A percentile compares a stretch with the other conserved stretches of the same genome.
phyloP scores from a whole-genome alignment of 1,140 invertebrate genomes.

The Sesamia nonagrioides region DNA sequence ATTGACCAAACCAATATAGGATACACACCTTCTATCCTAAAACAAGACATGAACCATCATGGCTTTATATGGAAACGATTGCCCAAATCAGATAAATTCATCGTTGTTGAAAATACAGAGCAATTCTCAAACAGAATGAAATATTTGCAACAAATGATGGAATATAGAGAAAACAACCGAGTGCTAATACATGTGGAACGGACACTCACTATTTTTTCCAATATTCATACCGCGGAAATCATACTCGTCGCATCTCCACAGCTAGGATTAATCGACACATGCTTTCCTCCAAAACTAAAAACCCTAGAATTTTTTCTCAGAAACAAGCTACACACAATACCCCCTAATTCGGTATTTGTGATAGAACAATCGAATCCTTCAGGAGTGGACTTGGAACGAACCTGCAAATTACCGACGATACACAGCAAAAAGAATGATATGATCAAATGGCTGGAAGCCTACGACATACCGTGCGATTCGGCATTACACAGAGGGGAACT shows the following conservation, averaged over 20 bases:
- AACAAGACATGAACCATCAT: constrained; percentile 1
- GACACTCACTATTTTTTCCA: not conserved
- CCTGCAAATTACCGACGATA: not conserved
- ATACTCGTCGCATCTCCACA: not conserved
- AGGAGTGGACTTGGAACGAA: not conserved
- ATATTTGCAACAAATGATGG: constrained; percentile 20
- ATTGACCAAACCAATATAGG: not conserved
- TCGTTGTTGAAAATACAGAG: constrained; percentile 18
- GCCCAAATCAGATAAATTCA: constrained; percentile 11
- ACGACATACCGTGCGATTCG: constrained; percentile 3
- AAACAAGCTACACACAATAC: not conserved
- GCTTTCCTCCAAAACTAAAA: not conserved
- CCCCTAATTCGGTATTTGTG: constrained; percentile 6
- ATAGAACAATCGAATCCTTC: not conserved
- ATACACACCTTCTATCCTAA: not conserved
- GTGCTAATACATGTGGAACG: not conserved
- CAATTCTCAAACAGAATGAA: constrained; percentile 26
- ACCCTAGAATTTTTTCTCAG: not conserved
- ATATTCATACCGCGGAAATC: not conserved
- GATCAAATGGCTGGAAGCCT: constrained; percentile 16
- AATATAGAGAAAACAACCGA: constrained; percentile 7
- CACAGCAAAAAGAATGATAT: constrained; percentile 7
- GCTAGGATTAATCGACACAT: not conserved
- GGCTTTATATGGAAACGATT: constrained; percentile 37
- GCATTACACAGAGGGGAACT: not conserved